These are phyloP conservation scores for Sturmia bella DNA, from an alignment of 2,888 invertebrate species.

Conservation along the genomic window DNA sequence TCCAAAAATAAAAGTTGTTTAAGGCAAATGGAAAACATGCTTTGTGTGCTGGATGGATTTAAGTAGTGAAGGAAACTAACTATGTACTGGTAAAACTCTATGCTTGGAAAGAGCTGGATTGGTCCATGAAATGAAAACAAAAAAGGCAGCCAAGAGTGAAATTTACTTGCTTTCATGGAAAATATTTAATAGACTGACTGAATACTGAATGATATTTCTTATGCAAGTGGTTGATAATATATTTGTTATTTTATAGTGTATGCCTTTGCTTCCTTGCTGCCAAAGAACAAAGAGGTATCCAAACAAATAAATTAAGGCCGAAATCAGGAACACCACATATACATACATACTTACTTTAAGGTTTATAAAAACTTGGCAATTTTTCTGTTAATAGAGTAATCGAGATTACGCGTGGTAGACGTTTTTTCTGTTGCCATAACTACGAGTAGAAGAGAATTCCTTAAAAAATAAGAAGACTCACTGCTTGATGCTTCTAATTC, in stretches of 20 bases:
- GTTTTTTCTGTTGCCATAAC: slow-evolving; percentile 28
- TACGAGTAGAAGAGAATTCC: too few relatives aligned
- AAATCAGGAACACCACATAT: background rate
- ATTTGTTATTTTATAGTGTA: slow-evolving; percentile 43
- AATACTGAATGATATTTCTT: slow-evolving; percentile 19
- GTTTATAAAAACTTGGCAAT: too few relatives aligned
- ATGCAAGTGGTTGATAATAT: slow-evolving; percentile 12
- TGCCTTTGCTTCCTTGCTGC: background rate
- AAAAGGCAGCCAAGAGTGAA: slow-evolving; percentile 65
- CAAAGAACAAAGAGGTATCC: slow-evolving; percentile 19
- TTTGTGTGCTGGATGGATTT: slow-evolving; percentile 13
- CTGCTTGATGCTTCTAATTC: too few relatives aligned
- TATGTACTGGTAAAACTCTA: background rate
- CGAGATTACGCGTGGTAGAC: slow-evolving; percentile 12
- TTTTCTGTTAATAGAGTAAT: too few relatives aligned
- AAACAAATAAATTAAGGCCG: slow-evolving; percentile 15
- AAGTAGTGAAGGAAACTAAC: slow-evolving; percentile 26
- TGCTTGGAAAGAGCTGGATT: background rate
- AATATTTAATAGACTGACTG: slow-evolving; percentile 40
- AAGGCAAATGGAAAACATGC: slow-evolving; percentile 12
- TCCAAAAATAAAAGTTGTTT: slow-evolving; percentile 42
- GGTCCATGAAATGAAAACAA: slow-evolving; percentile 11
- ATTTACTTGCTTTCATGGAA: slow-evolving; percentile 63
- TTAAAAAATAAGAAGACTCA: too few relatives aligned
- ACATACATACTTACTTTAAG: too few relatives aligned